These are phyloP conservation scores for Dicycla oo DNA, from an alignment of 2,888 invertebrate species.

Conservation along the genomic window DNA sequence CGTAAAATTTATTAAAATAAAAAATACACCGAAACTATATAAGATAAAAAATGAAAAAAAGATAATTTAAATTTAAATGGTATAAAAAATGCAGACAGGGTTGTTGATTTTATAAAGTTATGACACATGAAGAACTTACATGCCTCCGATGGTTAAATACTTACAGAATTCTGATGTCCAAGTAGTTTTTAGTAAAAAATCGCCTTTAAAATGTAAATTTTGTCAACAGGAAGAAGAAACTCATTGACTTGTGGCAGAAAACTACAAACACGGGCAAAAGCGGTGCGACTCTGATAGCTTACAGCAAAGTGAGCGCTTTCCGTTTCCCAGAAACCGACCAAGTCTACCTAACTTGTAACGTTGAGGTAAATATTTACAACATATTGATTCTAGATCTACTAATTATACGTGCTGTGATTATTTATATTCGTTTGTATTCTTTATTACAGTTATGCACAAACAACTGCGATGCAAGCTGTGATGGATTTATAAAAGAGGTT, in stretches of 20 bases:
- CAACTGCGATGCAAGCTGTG: constrained; percentile 83
- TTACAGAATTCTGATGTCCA: neutral
- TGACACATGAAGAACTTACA: too few relatives aligned
- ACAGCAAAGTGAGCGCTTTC: constrained; percentile 93
- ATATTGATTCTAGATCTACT: neutral
- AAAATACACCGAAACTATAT: too few relatives aligned
- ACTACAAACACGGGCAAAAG: constrained; percentile 90
- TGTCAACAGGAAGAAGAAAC: constrained; percentile 90
- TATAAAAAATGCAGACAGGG: too few relatives aligned
- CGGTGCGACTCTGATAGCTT: constrained; percentile 92
- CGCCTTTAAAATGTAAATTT: neutral
- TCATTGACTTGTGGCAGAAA: constrained; percentile 92
- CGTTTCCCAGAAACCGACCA: constrained; percentile 94
- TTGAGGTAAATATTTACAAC: constrained; percentile 89
- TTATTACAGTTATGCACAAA: constrained; percentile 81
- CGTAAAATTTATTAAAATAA: too few relatives aligned
- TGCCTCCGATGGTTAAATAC: too few relatives aligned
- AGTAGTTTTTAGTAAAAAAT: neutral
- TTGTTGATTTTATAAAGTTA: too few relatives aligned
- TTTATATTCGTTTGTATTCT: constrained; percentile 52
- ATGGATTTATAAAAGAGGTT: constrained; percentile 76
- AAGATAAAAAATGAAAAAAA: too few relatives aligned
- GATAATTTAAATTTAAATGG: too few relatives aligned
- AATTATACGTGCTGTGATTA: neutral
- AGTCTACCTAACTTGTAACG: constrained; percentile 93